These are phyloP conservation scores for Eolophus roseicapilla DNA, from an alignment of 2,113 vertebrate genomes.

Conservation along the genomic window DNA sequence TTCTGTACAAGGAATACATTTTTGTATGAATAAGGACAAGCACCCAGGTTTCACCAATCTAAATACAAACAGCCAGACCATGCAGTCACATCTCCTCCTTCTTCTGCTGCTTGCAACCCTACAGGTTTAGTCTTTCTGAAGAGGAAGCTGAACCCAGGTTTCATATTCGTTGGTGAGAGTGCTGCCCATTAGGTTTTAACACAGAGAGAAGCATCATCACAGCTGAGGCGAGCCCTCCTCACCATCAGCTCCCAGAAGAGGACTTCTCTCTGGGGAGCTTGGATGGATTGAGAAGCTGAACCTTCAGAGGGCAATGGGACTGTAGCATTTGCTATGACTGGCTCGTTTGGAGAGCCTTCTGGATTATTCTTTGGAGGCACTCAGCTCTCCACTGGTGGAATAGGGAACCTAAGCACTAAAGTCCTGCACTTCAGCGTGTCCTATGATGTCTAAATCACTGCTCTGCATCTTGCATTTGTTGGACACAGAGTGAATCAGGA, in stretches of 20 bases:
- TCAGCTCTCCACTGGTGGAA: neutral
- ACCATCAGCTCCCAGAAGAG: neutral
- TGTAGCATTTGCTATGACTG: neutral
- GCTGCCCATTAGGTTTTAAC: neutral
- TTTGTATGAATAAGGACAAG: neutral
- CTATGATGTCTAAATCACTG: neutral
- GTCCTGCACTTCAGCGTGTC: neutral
- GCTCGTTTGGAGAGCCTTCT: neutral
- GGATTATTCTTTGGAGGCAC: neutral
- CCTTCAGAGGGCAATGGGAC: neutral
- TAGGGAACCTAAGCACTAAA: neutral
- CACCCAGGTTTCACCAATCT: neutral
- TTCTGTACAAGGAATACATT: neutral
- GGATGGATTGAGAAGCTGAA: neutral
- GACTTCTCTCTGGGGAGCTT: neutral
- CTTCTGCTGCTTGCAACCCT: neutral
- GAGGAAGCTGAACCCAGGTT: neutral
- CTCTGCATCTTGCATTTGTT: neutral
- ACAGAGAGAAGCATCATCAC: neutral
- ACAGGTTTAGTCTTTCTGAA: neutral
- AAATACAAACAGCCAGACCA: neutral
- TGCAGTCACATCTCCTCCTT: neutral
- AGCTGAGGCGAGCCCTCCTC: neutral
- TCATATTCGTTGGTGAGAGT: neutral
- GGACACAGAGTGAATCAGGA: accelerated